phyloP scores from a whole-genome alignment of 2,113 vertebrate species.

The Synchiropus splendidus region DNA sequence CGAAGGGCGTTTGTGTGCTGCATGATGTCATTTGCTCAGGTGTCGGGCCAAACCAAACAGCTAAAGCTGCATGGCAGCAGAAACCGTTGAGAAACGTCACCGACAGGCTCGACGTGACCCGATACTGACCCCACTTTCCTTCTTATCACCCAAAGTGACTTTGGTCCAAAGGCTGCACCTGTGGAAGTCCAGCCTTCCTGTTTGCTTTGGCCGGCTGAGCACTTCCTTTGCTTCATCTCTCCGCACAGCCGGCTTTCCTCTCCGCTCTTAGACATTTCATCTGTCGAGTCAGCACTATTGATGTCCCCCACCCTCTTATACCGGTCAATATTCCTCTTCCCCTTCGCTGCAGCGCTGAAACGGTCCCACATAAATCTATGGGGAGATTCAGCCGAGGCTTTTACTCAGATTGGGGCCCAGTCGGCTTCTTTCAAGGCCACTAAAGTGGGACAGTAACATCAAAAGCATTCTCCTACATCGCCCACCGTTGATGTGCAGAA shows the following conservation, averaged over 20 bases:
- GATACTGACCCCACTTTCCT: conserved; percentile 27
- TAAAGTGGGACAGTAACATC: too few species aligned
- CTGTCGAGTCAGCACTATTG: conserved; percentile 51
- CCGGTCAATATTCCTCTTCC: conserved; percentile 16
- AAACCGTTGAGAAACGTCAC: too few species aligned
- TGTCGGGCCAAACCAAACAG: conserved; percentile 45
- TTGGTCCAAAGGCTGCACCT: conserved; percentile 60
- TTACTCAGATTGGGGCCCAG: too few species aligned
- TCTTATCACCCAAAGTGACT: conserved; percentile 6
- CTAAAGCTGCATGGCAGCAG: background rate
- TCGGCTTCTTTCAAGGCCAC: too few species aligned
- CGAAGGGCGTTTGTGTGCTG: conserved; percentile 20
- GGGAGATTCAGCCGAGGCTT: background rate
- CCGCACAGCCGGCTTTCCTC: conserved; percentile 18
- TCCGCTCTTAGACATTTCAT: conserved; percentile 30
- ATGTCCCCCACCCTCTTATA: conserved; percentile 10
- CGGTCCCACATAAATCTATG: background rate
- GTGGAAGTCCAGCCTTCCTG: conserved; percentile 63
- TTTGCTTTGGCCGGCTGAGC: conserved; percentile 58
- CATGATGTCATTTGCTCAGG: conserved; percentile 41
- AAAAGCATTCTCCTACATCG: too few species aligned
- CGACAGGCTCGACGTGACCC: conserved; percentile 9
- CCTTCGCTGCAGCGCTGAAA: background rate
- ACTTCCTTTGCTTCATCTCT: conserved; percentile 38
- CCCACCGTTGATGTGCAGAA: too few species aligned